phyloP scores from a whole-genome alignment of 2,888 invertebrate species.

The Bruchidius siliquastri region DNA sequence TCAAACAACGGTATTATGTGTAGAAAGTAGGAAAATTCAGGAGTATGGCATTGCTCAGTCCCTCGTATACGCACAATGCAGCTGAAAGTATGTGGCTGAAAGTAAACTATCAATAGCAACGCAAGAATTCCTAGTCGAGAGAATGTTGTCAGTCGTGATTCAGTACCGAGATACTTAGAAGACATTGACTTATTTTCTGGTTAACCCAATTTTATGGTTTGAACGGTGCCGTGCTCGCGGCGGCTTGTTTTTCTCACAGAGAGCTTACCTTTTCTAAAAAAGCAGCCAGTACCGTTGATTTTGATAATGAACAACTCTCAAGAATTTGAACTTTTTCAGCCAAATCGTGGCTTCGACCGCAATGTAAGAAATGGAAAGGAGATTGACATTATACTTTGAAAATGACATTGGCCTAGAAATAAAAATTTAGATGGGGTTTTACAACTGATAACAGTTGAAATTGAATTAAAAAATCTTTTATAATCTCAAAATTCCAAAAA shows the following conservation, averaged over 20 bases:
- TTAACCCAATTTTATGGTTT: constrained; percentile 4
- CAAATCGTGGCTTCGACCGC: not conserved
- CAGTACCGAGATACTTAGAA: constrained; percentile 4
- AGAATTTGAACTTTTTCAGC: not conserved
- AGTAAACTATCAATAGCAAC: constrained; percentile 6
- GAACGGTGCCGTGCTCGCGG: not conserved
- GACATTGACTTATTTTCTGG: constrained; percentile 7
- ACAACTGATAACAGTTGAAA: too few relatives aligned
- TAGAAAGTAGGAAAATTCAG: not conserved
- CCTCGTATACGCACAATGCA: not conserved
- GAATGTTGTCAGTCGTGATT: constrained; percentile 13
- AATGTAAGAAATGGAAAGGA: not conserved
- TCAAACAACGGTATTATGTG: not conserved
- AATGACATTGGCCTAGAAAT: too few relatives aligned
- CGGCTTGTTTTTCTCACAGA: not conserved
- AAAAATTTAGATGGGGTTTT: too few relatives aligned
- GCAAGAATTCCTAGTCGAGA: not conserved
- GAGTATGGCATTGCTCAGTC: not conserved
- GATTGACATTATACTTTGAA: too few relatives aligned
- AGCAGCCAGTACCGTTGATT: not conserved
- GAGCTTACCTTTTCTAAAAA: not conserved
- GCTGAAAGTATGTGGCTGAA: constrained; percentile 5
- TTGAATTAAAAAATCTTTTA: too few relatives aligned
- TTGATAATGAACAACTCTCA: not conserved
- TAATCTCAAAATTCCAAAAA: too few relatives aligned